These are phyloP conservation scores for Rhagonycha lutea DNA, from an alignment of 2,888 invertebrate genomes.

Conservation along the genomic window DNA sequence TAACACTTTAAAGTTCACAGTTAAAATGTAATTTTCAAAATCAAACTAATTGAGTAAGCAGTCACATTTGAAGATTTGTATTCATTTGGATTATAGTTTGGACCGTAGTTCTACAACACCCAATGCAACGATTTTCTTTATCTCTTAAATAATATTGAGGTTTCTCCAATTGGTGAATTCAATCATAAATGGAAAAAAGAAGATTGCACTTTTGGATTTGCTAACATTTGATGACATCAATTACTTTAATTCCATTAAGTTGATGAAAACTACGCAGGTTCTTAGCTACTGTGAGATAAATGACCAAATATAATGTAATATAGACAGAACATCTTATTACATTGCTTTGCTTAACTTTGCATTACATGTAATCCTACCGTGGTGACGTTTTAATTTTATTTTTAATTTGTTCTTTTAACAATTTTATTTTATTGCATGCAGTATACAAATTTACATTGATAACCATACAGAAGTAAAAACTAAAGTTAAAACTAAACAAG, in stretches of 20 bases:
- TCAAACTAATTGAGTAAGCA: too few species aligned
- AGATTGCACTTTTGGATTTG: too few species aligned
- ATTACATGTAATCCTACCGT: slow-evolving; percentile 8
- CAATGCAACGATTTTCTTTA: background rate
- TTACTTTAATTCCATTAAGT: too few species aligned
- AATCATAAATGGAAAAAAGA: background rate
- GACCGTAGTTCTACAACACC: background rate
- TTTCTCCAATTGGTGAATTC: background rate
- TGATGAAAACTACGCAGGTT: background rate
- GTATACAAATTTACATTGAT: slow-evolving; percentile 13
- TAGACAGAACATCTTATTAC: background rate
- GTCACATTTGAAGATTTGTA: too few species aligned
- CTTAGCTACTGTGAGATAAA: background rate
- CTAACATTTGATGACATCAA: too few species aligned
- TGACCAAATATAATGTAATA: background rate
- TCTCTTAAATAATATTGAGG: background rate
- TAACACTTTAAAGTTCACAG: too few species aligned
- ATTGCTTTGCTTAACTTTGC: slow-evolving; percentile 2
- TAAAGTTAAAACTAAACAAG: slow-evolving; percentile 19
- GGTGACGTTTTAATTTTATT: slow-evolving; percentile 12
- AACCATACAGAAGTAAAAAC: slow-evolving; percentile 13
- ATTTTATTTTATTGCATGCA: slow-evolving; percentile 22
- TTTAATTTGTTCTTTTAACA: slow-evolving; percentile 12
- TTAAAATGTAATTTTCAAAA: too few species aligned
- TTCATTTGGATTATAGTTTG: too few species aligned